Evolutionary conservation across 2,888 invertebrate species (phyloP), one percentile per base, ranked within the genome.

Genomic region (Pasiphila rectangulata): DNA sequence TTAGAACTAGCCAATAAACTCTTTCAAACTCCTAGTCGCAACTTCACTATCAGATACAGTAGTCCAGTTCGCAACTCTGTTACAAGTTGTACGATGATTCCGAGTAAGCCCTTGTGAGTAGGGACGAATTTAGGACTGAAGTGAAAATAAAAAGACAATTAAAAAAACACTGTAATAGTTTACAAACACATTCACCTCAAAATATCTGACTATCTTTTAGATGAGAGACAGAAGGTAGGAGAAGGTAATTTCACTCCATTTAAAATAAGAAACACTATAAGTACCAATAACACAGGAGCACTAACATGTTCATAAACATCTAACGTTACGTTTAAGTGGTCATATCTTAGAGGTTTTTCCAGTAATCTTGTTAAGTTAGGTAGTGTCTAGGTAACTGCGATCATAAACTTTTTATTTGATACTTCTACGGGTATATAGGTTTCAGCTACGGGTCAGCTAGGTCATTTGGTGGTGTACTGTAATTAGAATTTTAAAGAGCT

Each of bases 31-130:
- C 9, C 16, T 23, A 53, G 39, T 51, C 16, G 29, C 6, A 57
- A 57, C 53, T 58, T 47, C 32, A 6, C 43, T 49, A 54, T 56
- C 51, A 46, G 56, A 51, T 56, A 56, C 49, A 47, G 37, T 16
- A 44, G 39, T 23, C 39, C 43, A 38, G 35, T 38, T 45, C 4
- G 20, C 17, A 48, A 48, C 42, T 48, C 21, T 7, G 34, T 20
- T 44, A 36, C 40, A 44, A 49, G 48, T 49, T 49, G 16, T 15
- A 13, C 43, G 30, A 40, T 49, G 40, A 44, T 49, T 49, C 20
- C 39, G 27, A 23, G 39, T 44, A 44, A 44, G 39, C 35, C 43
- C 17, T 16, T 42, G 36, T 29, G 13, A 27, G 27, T n/a, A 17
- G 1, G 24, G 37, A 16, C 16, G 25, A 16, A 37, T 7, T 25